Evolutionary conservation across 30 jellyfish, hydroid and myxozoan genomes (phyloP).

Genomic region (Pseudorhiza aurosa): DNA sequence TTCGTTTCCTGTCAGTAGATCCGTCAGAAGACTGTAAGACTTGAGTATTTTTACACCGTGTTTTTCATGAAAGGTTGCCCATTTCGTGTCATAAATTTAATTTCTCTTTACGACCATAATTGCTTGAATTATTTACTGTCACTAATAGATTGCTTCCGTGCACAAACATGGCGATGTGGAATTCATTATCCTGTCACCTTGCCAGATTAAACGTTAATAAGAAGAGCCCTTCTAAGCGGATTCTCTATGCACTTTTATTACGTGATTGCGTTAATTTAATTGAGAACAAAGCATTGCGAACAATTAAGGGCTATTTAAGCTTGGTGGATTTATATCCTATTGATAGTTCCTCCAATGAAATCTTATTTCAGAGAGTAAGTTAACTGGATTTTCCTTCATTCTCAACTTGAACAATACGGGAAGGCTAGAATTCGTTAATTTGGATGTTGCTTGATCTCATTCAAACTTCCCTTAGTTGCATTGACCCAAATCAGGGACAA

Average conservation of each 20-base stretch:
- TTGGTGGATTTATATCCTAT: too few relatives aligned
- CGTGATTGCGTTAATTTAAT: neutral
- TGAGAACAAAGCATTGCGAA: neutral
- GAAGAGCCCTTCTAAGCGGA: conserved; percentile 1
- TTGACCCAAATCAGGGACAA: neutral
- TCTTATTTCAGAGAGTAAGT: neutral
- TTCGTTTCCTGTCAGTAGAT: conserved; percentile 58
- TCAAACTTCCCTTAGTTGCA: too few relatives aligned
- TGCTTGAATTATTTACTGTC: too few relatives aligned
- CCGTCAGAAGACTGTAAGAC: conserved; percentile 58
- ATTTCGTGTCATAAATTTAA: too few relatives aligned
- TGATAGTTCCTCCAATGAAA: neutral
- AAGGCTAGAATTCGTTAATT: neutral
- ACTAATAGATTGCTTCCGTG: too few relatives aligned
- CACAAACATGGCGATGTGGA: too few relatives aligned
- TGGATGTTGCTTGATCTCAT: neutral
- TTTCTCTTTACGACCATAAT: too few relatives aligned
- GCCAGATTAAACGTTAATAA: conserved; percentile 15
- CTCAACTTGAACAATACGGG: neutral
- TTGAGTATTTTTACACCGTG: neutral
- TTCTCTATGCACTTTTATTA: neutral
- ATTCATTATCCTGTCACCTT: too few relatives aligned
- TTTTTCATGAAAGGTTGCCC: too few relatives aligned
- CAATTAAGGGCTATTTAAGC: neutral
- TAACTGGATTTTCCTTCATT: conserved; percentile 15